A percentile compares a stretch with the other conserved stretches of the same genome.
Evolutionary conservation across 2,113 vertebrate species (phyloP).

Genomic region (Trogon surrucura): DNA sequence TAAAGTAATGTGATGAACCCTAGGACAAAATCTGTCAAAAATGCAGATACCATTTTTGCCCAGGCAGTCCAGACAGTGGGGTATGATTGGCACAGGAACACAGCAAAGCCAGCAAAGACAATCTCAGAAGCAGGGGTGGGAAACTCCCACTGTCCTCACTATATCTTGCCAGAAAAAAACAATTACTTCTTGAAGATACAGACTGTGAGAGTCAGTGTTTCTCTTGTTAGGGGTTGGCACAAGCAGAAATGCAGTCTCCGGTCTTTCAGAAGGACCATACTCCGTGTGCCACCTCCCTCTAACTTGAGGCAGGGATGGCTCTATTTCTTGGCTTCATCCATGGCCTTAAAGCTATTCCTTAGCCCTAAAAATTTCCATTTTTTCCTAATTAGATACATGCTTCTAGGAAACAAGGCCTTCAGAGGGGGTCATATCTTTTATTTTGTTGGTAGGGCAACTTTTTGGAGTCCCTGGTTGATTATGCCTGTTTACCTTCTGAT

Average conservation of each 20-base stretch:
- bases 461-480: conserved; percentile 1
- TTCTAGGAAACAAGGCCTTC: conserved; percentile 21
- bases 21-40: not conserved
- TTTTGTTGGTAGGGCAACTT: conserved; percentile 16
- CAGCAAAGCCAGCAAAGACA: not conserved
- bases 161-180: not conserved
- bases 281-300: not conserved
- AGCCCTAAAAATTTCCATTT: not conserved
- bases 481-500: conserved; percentile 43
- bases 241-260: not conserved
- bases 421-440: not conserved
- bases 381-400: not conserved
- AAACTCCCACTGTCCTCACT: not conserved
- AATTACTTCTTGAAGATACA: not conserved
- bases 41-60: not conserved
- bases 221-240: not conserved
- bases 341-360: not conserved
- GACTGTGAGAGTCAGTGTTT: not conserved
- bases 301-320: not conserved
- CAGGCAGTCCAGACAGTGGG: not conserved
- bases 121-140: not conserved
- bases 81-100: not conserved
- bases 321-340: not conserved
- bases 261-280: not conserved
- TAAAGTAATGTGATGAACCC: not conserved